Evolutionary conservation across 2,113 vertebrate species (phyloP).

Genomic region (Takifugu bimaculatus): DNA sequence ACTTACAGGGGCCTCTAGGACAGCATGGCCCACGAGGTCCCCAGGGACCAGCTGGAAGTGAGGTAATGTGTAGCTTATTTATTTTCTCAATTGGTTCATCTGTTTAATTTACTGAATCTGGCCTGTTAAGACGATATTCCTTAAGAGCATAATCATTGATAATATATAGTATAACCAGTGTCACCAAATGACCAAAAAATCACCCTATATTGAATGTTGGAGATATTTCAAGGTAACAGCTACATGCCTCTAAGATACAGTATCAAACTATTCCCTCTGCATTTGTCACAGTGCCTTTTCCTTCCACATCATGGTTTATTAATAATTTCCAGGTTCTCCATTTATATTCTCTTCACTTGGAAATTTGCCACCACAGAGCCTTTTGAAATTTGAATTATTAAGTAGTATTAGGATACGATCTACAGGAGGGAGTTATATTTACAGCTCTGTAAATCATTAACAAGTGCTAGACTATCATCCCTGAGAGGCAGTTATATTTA

Average conservation of each 20-base stretch:
- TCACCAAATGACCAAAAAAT: background rate
- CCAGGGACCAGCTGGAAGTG: constrained; percentile 78
- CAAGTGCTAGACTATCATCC: constrained; percentile 71
- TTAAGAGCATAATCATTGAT: too few relatives aligned
- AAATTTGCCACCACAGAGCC: constrained; percentile 20
- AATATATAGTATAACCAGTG: constrained; percentile 8
- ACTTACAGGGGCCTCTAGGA: constrained; percentile 83
- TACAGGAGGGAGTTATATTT: constrained; percentile 72
- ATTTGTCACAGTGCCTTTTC: constrained; percentile 1
- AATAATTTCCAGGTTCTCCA: constrained; percentile 8
- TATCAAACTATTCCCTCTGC: background rate
- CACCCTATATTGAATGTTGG: background rate
- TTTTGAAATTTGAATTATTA: constrained; percentile 72
- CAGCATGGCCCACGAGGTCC: constrained; percentile 82
- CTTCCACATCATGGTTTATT: background rate
- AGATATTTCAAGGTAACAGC: background rate
- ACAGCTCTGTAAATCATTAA: constrained; percentile 73
- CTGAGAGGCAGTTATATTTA: constrained; percentile 76
- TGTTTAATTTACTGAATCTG: background rate
- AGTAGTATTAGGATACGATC: constrained; percentile 66
- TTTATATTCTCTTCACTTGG: constrained; percentile 16
- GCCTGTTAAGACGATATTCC: too few relatives aligned
- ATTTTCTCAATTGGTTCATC: background rate
- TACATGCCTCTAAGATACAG: constrained; percentile 2
- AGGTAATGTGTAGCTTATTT: constrained; percentile 69